Evolutionary conservation across 1,140 invertebrate genomes (phyloP).

Genomic region (Goniozus legneri): DNA sequence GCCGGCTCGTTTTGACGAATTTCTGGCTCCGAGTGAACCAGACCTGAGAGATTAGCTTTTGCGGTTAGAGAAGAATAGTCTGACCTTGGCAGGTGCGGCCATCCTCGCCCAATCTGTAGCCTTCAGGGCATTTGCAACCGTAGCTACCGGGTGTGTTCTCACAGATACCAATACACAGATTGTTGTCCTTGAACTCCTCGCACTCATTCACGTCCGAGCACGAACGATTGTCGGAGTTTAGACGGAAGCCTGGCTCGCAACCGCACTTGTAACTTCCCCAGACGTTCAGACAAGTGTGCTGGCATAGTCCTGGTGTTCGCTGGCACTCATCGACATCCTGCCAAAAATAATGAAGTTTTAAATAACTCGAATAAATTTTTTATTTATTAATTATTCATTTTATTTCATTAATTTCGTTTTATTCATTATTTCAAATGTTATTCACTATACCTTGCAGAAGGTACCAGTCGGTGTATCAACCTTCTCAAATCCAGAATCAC

Average conservation of each 20-base stretch:
- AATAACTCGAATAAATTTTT: not conserved
- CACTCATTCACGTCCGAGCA: conserved; percentile 90
- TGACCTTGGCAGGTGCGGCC: conserved; percentile 74
- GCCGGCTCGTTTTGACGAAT: too few species aligned
- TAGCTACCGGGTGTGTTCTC: conserved; percentile 86
- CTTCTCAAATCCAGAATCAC: conserved; percentile 68
- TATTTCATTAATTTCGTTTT: too few species aligned
- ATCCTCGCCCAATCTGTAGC: conserved; percentile 72
- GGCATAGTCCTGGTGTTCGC: conserved; percentile 64
- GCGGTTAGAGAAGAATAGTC: too few species aligned
- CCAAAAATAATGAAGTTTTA: not conserved
- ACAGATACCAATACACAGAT: conserved; percentile 81
- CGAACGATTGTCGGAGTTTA: conserved; percentile 71
- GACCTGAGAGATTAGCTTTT: too few species aligned
- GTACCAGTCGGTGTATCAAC: conserved; percentile 48
- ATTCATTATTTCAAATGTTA: too few species aligned
- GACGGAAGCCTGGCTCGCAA: conserved; percentile 70
- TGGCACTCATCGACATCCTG: conserved; percentile 68
- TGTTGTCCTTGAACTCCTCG: conserved; percentile 63
- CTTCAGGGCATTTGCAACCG: conserved; percentile 79
- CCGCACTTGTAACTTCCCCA: conserved; percentile 79
- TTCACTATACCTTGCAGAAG: conserved; percentile 42
- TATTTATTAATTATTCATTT: too few species aligned
- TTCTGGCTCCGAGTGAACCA: too few species aligned
- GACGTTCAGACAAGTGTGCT: conserved; percentile 80